Percentiles rank a stretch among this genome's conserved stretches.
Conservation (phyloP, 2,797 vertebrate species). For the Psittacula derbiana region DNA sequence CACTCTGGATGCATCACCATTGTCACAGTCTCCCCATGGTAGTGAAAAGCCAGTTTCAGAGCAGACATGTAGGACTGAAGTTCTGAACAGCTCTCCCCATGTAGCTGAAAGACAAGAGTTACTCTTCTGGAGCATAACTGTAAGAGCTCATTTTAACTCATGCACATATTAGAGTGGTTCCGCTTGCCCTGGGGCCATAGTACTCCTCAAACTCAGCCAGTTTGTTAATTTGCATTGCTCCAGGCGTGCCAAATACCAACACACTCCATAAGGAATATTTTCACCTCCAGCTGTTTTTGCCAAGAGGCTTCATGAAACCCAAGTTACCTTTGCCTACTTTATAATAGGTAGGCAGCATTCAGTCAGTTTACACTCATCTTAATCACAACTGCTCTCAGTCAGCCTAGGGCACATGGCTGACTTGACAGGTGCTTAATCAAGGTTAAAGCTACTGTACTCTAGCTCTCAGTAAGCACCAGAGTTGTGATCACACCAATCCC, state of each 20-base stretch:
- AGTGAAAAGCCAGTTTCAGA: constrained; percentile 65
- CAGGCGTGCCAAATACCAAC: neutral
- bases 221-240: neutral
- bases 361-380: neutral
- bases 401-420: neutral
- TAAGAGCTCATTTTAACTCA: neutral
- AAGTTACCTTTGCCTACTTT: too few species aligned
- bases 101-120: constrained; percentile 33
- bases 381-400: neutral
- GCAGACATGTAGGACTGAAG: constrained; percentile 41
- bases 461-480: neutral
- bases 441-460: neutral
- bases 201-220: neutral
- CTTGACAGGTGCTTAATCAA: neutral
- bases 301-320: neutral
- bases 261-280: neutral
- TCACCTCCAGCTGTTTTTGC: neutral
- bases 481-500: neutral
- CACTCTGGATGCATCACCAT: constrained; percentile 65
- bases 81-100: constrained; percentile 41
- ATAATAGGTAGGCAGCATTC: too few species aligned
- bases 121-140: neutral
- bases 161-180: fast-evolving
- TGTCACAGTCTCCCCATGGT: neutral
- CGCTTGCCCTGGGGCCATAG: too few species aligned